These are phyloP conservation scores for Tetragonula carbonaria DNA, from an alignment of 2,888 invertebrate genomes.

Conservation along the genomic window DNA sequence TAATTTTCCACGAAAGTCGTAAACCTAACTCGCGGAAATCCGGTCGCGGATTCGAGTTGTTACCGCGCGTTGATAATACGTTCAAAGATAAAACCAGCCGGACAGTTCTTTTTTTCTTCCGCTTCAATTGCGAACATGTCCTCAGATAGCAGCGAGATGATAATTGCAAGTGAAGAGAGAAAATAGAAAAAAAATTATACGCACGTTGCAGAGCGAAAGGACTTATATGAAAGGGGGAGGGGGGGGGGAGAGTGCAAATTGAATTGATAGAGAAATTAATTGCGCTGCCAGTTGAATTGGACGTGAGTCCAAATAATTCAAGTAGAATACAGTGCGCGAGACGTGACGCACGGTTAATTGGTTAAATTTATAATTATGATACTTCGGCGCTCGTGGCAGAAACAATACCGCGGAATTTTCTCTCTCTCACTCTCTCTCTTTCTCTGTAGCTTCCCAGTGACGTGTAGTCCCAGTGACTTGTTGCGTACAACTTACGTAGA, in stretches of 20 bases:
- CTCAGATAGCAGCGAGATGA: neutral
- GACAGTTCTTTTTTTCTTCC: too few relatives aligned
- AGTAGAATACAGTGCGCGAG: neutral
- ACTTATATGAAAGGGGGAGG: too few relatives aligned
- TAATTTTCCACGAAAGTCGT: too few relatives aligned
- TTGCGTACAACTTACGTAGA: slow-evolving; percentile 64
- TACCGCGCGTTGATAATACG: too few relatives aligned
- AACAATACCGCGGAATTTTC: neutral
- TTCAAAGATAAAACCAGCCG: neutral
- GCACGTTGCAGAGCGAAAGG: neutral
- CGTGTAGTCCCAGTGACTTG: slow-evolving; percentile 61
- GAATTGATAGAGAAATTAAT: slow-evolving; percentile 5
- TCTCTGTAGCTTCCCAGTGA: neutral
- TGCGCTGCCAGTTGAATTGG: neutral
- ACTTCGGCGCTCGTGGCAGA: neutral
- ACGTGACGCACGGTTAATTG: neutral
- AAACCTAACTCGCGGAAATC: too few relatives aligned
- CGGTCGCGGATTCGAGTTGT: too few relatives aligned
- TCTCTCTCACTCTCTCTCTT: neutral
- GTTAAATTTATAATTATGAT: slow-evolving; percentile 4
- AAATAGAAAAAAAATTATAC: too few relatives aligned
- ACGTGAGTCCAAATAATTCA: neutral
- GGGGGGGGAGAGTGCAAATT: neutral
- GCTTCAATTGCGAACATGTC: neutral
- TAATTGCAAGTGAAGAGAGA: neutral